A percentile compares a stretch with the other conserved stretches of the same genome.
Evolutionary conservation across 2,888 invertebrate species (phyloP).

Genomic region (Nephrotoma appendiculata): DNA sequence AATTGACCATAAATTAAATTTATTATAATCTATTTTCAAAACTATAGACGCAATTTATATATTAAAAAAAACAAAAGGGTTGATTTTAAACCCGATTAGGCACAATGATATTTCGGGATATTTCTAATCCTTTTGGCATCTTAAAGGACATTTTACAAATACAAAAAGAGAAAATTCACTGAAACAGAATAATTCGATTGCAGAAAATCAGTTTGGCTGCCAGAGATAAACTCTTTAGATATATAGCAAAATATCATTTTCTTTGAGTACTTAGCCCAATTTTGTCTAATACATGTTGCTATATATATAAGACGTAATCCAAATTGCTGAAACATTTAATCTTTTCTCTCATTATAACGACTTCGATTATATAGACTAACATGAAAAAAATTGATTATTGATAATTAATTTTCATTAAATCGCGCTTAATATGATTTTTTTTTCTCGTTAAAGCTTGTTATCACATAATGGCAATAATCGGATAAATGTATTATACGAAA

Average conservation of each 20-base stretch:
- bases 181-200: neutral
- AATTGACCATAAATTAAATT: neutral
- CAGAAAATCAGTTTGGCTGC: neutral
- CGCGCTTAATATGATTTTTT: neutral
- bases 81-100: neutral
- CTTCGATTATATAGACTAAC: neutral
- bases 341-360: neutral
- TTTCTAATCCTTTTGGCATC: neutral
- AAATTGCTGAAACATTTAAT: neutral
- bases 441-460: neutral
- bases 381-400: neutral
- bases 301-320: neutral
- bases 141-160: neutral
- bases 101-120: neutral
- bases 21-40: neutral
- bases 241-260: neutral
- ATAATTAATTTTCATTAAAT: neutral
- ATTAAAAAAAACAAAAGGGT: neutral
- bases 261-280: neutral
- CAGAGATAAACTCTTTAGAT: neutral
- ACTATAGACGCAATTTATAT: neutral
- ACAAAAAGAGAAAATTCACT: neutral
- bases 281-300: neutral
- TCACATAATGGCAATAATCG: neutral
- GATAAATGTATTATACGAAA: too few relatives aligned